Evolutionary conservation across 2,888 invertebrate species (phyloP).

Genomic region (Piscicola geometra): DNA sequence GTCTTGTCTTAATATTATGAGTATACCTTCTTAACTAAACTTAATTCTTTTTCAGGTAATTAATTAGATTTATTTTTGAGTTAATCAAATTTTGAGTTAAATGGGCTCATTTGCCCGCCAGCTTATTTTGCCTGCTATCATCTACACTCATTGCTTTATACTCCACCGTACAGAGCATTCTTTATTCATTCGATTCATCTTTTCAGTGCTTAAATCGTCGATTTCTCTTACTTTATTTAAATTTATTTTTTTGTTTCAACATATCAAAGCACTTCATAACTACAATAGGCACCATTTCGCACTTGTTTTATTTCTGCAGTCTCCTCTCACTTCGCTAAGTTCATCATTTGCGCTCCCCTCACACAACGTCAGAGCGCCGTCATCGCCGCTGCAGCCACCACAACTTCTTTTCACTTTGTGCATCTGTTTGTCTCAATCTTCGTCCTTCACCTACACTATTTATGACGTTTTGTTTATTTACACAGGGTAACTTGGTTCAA

Average conservation of each 20-base stretch:
- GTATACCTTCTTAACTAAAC: too few species aligned
- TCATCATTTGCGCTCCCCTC: background rate
- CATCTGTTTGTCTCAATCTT: background rate
- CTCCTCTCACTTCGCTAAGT: too few species aligned
- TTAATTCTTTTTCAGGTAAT: too few species aligned
- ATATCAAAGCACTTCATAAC: too few species aligned
- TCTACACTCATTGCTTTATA: too few species aligned
- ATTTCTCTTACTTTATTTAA: background rate
- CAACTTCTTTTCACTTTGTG: too few species aligned
- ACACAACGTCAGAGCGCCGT: background rate
- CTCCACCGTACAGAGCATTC: too few species aligned
- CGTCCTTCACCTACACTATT: slow-evolving; percentile 5
- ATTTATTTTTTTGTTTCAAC: slow-evolving; percentile 23
- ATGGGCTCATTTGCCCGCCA: too few species aligned
- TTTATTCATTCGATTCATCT: background rate
- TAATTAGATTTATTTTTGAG: too few species aligned
- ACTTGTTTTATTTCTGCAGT: slow-evolving; percentile 17
- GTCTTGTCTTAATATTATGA: background rate
- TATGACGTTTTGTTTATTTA: slow-evolving; percentile 12
- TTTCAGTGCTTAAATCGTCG: background rate
- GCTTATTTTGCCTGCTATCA: too few species aligned
- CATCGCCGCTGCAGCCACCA: background rate
- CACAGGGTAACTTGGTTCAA: slow-evolving; percentile 18
- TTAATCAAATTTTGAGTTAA: too few species aligned
- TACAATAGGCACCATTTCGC: background rate